Base-by-base conservation (phyloP, 2,113 vertebrate species). In the Lethenteron reissneri region DNA sequence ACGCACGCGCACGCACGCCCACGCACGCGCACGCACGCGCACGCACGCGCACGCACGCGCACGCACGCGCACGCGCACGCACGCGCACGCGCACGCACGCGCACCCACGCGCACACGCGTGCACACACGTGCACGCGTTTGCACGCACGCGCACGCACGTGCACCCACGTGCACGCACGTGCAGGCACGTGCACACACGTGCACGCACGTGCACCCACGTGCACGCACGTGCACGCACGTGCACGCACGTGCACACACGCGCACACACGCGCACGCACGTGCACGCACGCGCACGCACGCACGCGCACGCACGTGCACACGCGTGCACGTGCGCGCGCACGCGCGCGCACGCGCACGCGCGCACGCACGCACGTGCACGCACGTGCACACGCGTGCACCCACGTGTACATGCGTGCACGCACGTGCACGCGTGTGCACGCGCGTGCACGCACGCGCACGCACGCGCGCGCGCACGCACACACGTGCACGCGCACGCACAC, bases 11-110 rank as follows among this genome's bases (percentile, higher is more conserved):
- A 62, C 59, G 59, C 59, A 62, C 59, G 9, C 59, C 9, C 59
- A 62, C 59, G 59, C 9, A 9, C 59, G 9, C 59, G 59, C 59
- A 62, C 59, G 9, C 59, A 9, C 59, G 9, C 59, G 59, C 9
- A 62, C 59, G 59, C 59, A 62, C 59, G 59, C 59, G 59, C 59
- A 62, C 59, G 59, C 59, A 62, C 59, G 59, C 59, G 59, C 59
- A 62, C 59, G 59, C 59, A 62, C 59, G 9, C 59, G 59, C 59
- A 62, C 59, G 59, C 59, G 59, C 59, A 62, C 59, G 59, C 59
- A 62, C 59, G 9, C 59, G 59, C 59, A 62, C 59, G 59, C 9
- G 59, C 59, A 62, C 59, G 59, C 59, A 62, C 59, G 9, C 59
- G 59, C 59, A 62, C 59, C 9, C 59, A 62, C 59, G 9, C 59